Evolutionary conservation across 2,888 invertebrate genomes (phyloP).

Genomic region (Pycnomerus fuliginosus): DNA sequence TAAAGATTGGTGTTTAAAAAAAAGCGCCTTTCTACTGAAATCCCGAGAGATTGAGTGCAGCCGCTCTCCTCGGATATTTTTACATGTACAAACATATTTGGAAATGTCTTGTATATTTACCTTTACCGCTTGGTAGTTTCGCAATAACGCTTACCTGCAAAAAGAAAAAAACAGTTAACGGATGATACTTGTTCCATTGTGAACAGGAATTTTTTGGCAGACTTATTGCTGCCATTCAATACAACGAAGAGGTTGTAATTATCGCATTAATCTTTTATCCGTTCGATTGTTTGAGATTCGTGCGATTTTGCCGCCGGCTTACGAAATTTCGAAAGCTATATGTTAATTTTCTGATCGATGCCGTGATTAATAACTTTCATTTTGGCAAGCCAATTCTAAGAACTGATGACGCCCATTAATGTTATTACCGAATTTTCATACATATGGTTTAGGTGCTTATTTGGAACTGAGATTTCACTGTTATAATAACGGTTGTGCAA

Average conservation of each 20-base stretch:
- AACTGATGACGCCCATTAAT: no score
- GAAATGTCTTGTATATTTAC: conserved; percentile 19
- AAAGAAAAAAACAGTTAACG: conserved; percentile 22
- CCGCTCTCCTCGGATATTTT: no score
- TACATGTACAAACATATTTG: conserved; percentile 21
- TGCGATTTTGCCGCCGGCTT: conserved; percentile 23
- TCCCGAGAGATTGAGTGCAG: conserved; percentile 8
- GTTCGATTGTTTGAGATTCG: conserved; percentile 20
- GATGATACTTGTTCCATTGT: conserved; percentile 27
- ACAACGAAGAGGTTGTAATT: conserved; percentile 17
- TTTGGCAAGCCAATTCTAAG: conserved; percentile 17
- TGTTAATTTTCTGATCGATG: conserved; percentile 35
- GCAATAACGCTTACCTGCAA: conserved; percentile 30
- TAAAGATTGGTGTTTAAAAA: conserved; percentile 15
- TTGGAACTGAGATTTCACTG: no score
- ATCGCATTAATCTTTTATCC: conserved; percentile 24
- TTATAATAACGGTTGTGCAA: no score
- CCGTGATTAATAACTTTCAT: conserved; percentile 40
- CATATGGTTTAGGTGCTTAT: no score
- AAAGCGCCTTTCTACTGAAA: conserved; percentile 11
- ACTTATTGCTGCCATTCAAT: conserved; percentile 15
- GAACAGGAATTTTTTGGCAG: conserved; percentile 19
- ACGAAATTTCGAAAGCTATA: conserved; percentile 40
- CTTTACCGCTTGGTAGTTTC: conserved; percentile 14
- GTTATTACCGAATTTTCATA: no score